Conservation (phyloP, 2,113 vertebrate species). For the Rhabdomys dilectus region DNA sequence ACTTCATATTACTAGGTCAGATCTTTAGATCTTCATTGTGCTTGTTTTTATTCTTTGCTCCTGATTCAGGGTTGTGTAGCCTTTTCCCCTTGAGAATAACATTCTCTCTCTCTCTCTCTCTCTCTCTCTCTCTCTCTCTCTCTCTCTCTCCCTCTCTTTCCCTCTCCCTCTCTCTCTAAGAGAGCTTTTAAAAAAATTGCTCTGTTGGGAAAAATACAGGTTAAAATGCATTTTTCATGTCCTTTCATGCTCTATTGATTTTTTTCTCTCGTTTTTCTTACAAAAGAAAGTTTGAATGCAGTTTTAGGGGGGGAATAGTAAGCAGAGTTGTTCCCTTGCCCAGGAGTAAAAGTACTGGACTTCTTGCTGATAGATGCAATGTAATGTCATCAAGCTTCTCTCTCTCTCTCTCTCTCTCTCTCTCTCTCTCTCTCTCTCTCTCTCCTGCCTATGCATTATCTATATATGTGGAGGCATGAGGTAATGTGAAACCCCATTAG, state of each 20-base stretch:
- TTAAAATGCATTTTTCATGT: constrained; percentile 89
- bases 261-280: constrained; percentile 85
- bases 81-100: constrained; percentile 81
- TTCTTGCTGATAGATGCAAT: constrained; percentile 77
- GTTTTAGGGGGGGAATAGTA: constrained; percentile 74
- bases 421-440: too few relatives aligned
- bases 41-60: constrained; percentile 34
- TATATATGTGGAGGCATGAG: neutral
- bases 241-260: constrained; percentile 88
- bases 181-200: constrained; percentile 83
- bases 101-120: constrained; percentile 73
- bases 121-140: too few relatives aligned
- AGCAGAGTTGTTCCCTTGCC: constrained; percentile 79
- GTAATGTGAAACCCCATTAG: neutral
- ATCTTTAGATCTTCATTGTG: constrained; percentile 75
- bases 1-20: constrained; percentile 47
- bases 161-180: neutral
- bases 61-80: constrained; percentile 61
- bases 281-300: constrained; percentile 84
- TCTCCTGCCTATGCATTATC: neutral
- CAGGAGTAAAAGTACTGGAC: constrained; percentile 76
- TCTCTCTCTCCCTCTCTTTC: constrained; percentile 23
- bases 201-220: constrained; percentile 70
- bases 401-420: neutral
- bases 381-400: neutral